Conservation (phyloP, 1,140 invertebrate genomes). For the Solenopsis invicta region DNA sequence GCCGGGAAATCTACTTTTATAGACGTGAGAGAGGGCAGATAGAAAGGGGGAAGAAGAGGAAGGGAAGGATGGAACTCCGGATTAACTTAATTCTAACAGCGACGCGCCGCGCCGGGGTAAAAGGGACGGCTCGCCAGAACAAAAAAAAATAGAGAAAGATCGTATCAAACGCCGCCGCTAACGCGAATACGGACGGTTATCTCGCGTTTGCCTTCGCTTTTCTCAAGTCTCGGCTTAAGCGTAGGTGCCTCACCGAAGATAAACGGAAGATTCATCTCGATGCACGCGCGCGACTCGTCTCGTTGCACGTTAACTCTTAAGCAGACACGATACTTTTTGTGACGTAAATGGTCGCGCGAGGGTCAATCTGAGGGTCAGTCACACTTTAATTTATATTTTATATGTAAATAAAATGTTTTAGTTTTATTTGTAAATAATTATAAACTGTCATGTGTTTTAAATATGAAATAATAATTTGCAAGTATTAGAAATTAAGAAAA, state of each 20-base stretch:
- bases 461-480: too few species aligned
- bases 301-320: too few species aligned
- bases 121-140: conserved; percentile 36
- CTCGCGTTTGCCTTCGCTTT: not conserved
- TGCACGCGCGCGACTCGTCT: too few species aligned
- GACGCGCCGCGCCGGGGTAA: conserved; percentile 42
- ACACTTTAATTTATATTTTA: too few species aligned
- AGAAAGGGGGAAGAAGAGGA: not conserved
- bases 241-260: not conserved
- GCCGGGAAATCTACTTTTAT: conserved; percentile 60
- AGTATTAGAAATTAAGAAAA: too few species aligned
- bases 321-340: too few species aligned
- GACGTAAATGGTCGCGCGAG: too few species aligned
- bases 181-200: conserved; percentile 49
- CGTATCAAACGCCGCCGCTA: conserved; percentile 49
- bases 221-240: not conserved
- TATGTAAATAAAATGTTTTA: too few species aligned
- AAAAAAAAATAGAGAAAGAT: conserved; percentile 10
- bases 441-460: too few species aligned
- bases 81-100: conserved; percentile 64
- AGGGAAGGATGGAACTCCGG: conserved; percentile 21
- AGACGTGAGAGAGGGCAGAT: not conserved
- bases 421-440: too few species aligned
- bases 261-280: not conserved
- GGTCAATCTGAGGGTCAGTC: too few species aligned